A percentile compares a stretch with the other conserved stretches of the same genome.
These are phyloP conservation scores for Cyanoderma ruficeps DNA, from an alignment of 2,113 vertebrate species.

Conservation along the genomic window DNA sequence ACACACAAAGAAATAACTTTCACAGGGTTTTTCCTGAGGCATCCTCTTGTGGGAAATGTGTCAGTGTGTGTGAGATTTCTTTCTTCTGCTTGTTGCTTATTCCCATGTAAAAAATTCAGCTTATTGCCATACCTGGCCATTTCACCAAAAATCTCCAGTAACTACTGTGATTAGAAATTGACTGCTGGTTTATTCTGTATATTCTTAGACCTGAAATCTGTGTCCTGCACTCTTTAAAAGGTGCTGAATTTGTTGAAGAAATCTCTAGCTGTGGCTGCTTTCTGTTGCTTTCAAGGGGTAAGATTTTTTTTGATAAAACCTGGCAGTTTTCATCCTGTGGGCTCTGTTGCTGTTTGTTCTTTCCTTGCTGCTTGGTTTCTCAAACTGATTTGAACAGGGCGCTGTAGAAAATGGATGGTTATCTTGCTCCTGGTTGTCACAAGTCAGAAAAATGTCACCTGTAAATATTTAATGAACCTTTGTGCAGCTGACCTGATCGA, in stretches of 20 bases:
- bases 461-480: conserved; percentile 66
- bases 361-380: conserved; percentile 7
- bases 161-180: neutral
- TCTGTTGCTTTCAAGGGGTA: neutral
- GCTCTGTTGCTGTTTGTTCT: conserved; percentile 2
- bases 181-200: neutral
- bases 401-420: conserved; percentile 9
- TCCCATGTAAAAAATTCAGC: neutral
- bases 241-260: neutral
- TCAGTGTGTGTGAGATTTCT: neutral
- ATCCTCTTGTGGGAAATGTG: neutral
- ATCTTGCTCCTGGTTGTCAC: conserved; percentile 46
- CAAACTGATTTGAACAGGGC: neutral
- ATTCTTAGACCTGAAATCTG: neutral
- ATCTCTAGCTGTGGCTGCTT: neutral
- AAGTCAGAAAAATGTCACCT: conserved; percentile 38
- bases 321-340: neutral
- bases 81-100: neutral
- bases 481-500: conserved; percentile 19
- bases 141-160: neutral
- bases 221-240: neutral
- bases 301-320: neutral
- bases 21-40: neutral
- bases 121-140: neutral
- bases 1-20: neutral